A percentile compares a stretch with the other conserved stretches of the same genome.
These are phyloP conservation scores for Lasioglossum marginatum DNA, from an alignment of 2,888 invertebrate genomes.

Conservation along the genomic window DNA sequence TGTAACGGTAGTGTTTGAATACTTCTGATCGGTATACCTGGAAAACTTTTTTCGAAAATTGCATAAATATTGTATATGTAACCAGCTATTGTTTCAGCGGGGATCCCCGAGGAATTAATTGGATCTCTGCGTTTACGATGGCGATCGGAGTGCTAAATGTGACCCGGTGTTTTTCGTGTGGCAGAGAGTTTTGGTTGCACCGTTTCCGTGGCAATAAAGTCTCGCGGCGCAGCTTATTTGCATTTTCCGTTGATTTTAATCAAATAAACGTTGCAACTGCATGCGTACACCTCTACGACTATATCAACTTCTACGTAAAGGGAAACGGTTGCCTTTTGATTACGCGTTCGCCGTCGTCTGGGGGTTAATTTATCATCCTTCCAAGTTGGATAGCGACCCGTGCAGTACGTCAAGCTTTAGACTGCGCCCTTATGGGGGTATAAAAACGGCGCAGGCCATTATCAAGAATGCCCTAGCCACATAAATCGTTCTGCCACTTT, in stretches of 20 bases:
- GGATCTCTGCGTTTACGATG: background rate
- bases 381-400: constrained; percentile 1
- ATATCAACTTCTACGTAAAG: background rate
- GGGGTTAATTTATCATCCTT: constrained; percentile 3
- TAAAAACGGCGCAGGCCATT: background rate
- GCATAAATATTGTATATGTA: no score
- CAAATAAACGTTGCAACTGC: background rate
- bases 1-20: no score
- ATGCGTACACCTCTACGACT: background rate
- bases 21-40: no score
- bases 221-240: background rate
- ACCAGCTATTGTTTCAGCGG: background rate
- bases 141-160: background rate
- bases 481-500: constrained; percentile 1
- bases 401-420: background rate
- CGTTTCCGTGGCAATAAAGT: background rate
- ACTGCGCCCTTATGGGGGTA: background rate
- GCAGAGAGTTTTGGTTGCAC: background rate
- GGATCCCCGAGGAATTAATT: background rate
- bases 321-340: constrained; percentile 6
- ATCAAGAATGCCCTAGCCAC: background rate
- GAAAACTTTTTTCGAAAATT: no score
- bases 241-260: background rate
- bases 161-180: background rate
- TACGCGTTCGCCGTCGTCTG: background rate